These are phyloP conservation scores for Lepisosteus oculatus DNA, from an alignment of 2,113 vertebrate species.

Conservation along the genomic window DNA sequence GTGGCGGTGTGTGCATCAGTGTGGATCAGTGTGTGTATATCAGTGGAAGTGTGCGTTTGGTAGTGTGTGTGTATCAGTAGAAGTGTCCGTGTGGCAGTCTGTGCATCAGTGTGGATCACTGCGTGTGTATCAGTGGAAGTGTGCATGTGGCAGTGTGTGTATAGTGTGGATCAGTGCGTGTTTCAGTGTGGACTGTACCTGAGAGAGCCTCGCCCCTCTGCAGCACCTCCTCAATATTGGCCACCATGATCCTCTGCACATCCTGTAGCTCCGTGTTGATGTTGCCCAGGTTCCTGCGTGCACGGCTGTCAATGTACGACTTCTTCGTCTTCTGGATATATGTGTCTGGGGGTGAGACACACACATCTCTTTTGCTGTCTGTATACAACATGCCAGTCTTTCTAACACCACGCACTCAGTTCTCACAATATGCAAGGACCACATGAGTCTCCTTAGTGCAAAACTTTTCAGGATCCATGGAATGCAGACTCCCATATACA, in stretches of 20 bases:
- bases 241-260: conserved; percentile 98
- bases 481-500: no score
- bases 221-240: conserved; percentile 96
- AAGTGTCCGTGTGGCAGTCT: not conserved
- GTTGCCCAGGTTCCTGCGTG: conserved; percentile 89
- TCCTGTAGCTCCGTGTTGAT: conserved; percentile 98
- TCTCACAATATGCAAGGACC: no score
- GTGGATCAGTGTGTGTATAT: no score
- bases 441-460: no score
- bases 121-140: not conserved
- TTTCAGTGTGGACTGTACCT: conserved; percentile 60
- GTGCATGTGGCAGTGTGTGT: not conserved
- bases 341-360: conserved; percentile 71
- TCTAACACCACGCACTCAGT: conserved; percentile 8
- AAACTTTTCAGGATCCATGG: no score
- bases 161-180: not conserved
- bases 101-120: not conserved
- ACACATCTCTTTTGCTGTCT: not conserved
- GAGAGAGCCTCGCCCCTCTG: conserved; percentile 94
- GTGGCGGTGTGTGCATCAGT: no score
- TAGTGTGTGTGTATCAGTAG: no score
- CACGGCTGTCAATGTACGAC: conserved; percentile 93
- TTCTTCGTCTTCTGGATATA: conserved; percentile 99
- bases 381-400: not conserved
- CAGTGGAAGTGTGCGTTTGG: no score